Conservation (phyloP, 2,888 invertebrate genomes). For the Theretra japonica region DNA sequence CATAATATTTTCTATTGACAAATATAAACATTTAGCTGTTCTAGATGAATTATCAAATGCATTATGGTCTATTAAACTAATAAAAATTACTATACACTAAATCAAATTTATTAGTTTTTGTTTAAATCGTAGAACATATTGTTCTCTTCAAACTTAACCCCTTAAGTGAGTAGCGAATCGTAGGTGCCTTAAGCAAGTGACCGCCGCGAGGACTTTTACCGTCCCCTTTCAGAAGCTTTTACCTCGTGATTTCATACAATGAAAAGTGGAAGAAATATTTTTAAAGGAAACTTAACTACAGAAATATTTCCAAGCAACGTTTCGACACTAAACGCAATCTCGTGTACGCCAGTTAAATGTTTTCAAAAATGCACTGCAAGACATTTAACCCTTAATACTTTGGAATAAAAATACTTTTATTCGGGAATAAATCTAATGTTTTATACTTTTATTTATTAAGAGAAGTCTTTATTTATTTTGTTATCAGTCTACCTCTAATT, state of each 20-base stretch:
- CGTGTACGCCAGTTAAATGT: background rate
- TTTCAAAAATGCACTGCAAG: background rate
- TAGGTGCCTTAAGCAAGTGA: conserved; percentile 29
- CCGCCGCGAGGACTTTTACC: conserved; percentile 25
- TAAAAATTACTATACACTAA: background rate
- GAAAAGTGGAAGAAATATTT: conserved; percentile 19
- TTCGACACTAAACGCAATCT: background rate
- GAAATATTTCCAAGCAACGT: conserved; percentile 8
- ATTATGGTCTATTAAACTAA: too few relatives aligned
- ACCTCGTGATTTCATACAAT: conserved; percentile 26
- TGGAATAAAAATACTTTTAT: too few relatives aligned
- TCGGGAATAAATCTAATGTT: too few relatives aligned
- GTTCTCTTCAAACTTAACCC: background rate
- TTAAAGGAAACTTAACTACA: background rate
- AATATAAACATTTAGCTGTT: too few relatives aligned
- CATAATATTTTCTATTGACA: too few relatives aligned
- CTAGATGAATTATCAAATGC: too few relatives aligned
- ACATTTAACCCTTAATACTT: too few relatives aligned
- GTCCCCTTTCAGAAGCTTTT: conserved; percentile 32
- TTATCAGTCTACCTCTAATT: too few relatives aligned
- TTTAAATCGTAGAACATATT: background rate
- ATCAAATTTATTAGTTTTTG: background rate
- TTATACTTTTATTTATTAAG: too few relatives aligned
- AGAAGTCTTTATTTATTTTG: too few relatives aligned
- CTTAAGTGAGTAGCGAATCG: conserved; percentile 2